These are phyloP conservation scores for Vipera latastei DNA, from an alignment of 2,797 vertebrate genomes.

Conservation along the genomic window DNA sequence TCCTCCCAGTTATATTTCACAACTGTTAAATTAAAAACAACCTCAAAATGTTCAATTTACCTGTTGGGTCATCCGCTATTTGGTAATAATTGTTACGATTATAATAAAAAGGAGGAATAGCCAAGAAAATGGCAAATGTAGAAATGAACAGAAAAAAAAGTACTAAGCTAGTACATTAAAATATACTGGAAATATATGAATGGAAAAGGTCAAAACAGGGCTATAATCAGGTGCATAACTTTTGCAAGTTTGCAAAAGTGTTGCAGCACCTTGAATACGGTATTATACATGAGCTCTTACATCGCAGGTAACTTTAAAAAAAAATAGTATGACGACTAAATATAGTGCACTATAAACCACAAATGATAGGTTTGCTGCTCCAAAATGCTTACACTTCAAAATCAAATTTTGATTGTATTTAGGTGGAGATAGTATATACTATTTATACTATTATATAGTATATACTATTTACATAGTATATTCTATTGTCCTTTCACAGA, in stretches of 20 bases:
- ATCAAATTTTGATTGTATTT: background rate
- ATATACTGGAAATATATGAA: background rate
- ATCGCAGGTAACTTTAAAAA: background rate
- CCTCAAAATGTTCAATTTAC: background rate
- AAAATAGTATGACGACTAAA: background rate
- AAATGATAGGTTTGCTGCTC: background rate
- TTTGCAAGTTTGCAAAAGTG: background rate
- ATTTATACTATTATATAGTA: no score
- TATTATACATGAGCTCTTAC: background rate
- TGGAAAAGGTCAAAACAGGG: background rate
- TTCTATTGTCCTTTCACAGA: background rate
- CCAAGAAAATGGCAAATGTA: background rate
- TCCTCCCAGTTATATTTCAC: background rate
- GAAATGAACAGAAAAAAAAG: background rate
- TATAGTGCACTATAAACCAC: background rate
- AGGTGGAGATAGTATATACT: background rate
- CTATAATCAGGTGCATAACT: background rate
- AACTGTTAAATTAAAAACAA: background rate
- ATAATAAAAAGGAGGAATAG: background rate
- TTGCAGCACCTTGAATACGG: background rate
- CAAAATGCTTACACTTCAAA: background rate
- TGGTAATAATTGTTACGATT: background rate
- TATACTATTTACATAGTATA: background rate
- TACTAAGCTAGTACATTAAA: background rate
- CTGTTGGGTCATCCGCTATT: background rate